Conservation (phyloP, 30 jellyfish, hydroid and myxozoan genomes). For the Aurelia sp. region DNA sequence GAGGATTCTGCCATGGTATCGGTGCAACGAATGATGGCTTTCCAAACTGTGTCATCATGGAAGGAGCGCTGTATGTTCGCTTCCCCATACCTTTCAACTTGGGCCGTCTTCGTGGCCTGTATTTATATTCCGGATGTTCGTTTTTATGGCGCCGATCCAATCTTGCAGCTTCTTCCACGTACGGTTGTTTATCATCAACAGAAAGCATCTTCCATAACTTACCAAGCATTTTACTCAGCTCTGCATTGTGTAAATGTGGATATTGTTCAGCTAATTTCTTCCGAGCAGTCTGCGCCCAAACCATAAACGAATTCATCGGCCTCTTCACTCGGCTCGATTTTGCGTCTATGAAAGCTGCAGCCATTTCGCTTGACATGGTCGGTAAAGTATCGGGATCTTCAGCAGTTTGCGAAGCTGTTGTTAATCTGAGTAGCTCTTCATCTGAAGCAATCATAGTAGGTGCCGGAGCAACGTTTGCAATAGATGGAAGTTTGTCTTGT, state of each 20-base stretch:
- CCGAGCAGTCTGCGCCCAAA: slow-evolving; percentile 99
- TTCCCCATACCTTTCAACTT: slow-evolving; percentile 80
- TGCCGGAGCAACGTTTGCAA: slow-evolving; percentile 51
- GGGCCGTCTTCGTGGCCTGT: slow-evolving; percentile 98
- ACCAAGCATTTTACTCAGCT: slow-evolving; percentile 96
- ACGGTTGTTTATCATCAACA: slow-evolving; percentile 95
- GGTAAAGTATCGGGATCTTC: slow-evolving; percentile 35
- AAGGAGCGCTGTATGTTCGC: slow-evolving; percentile 90
- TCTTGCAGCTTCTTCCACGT: slow-evolving; percentile 96
- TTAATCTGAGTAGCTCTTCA: slow-evolving; percentile 82
- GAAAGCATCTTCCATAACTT: slow-evolving; percentile 96
- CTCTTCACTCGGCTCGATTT: slow-evolving; percentile 96
- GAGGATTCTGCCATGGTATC: slow-evolving; percentile 73
- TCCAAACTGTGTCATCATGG: slow-evolving; percentile 83
- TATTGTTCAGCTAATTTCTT: slow-evolving; percentile 94
- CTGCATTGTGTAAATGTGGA: slow-evolving; percentile 97
- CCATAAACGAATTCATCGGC: slow-evolving; percentile 98
- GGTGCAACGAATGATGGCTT: slow-evolving; percentile 84
- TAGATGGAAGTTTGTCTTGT: slow-evolving; percentile 42
- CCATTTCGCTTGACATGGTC: slow-evolving; percentile 65
- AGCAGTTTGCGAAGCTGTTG: slow-evolving; percentile 67
- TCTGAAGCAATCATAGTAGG: slow-evolving; percentile 75
- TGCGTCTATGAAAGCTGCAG: slow-evolving; percentile 75
- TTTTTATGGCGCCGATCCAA: slow-evolving; percentile 94
- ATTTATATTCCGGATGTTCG: slow-evolving; percentile 97